Evolutionary conservation across 2,113 vertebrate genomes (phyloP), one percentile per base, ranked within the genome.

Genomic region (Hyperoodon ampullatus): DNA sequence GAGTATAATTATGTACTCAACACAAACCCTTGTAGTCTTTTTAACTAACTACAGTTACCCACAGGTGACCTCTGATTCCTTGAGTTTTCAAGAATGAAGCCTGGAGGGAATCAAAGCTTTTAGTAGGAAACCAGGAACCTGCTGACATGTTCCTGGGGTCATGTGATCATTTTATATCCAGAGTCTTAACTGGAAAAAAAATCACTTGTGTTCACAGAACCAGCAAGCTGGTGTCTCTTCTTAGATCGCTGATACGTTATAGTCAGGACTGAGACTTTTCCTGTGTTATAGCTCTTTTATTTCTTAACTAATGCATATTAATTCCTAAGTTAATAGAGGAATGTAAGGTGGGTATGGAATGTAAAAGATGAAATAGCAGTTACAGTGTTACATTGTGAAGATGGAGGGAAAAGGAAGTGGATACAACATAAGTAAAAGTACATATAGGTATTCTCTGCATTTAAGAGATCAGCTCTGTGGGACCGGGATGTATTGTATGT

Each of bases 21-120:
- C 10, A 85, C 21, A 88, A 87, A 80, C 8, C 8, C 55, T 85
- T 47, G 35, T 39, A 65, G 55, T 47, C 44, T 58, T 94, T 88
- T 75, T 33, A 90, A 18, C 3, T 94, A 50, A 96, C 44, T 84
- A 2, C 61, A 10, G n/a, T 82, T 74, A 92, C 33, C 53, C 42
- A 8, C 2, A 21, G 8, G 33, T 75, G 80, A 95, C 66, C 71
- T 95, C 80, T 93, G 88, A 68, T 66, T 90, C 47, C 35, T 88
- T 92, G n/a, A 81, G 21, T 44, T 88, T 93, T 96, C 19, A 30
- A 80, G 80, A 82, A 68, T 65, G 33, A 93, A 65, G 86, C n/a
- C 24, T 86, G 42, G 50, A 91, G 61, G 47, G 39, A 94, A 93
- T 82, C 61, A 95, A 88, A 94, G 23, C 39, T 94, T 96, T 81